Percentiles rank a stretch among this genome's conserved stretches.
These are phyloP conservation scores for Griposia aprilina DNA, from an alignment of 2,888 invertebrate genomes.

Conservation along the genomic window DNA sequence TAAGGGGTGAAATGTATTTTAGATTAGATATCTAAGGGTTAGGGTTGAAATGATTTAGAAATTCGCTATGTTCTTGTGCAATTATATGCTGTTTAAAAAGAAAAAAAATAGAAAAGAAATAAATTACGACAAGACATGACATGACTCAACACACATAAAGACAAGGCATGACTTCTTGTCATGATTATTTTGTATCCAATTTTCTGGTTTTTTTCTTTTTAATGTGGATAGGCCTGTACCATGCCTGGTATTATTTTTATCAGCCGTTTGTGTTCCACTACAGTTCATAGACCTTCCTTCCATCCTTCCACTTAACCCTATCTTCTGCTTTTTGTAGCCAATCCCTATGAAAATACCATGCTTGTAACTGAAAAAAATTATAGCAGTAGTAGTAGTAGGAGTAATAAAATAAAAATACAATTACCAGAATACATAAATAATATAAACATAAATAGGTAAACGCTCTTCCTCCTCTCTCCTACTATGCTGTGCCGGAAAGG, in stretches of 20 bases:
- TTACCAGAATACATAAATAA: too few species aligned
- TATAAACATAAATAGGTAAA: too few species aligned
- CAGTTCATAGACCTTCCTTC: not conserved
- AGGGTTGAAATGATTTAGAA: not conserved
- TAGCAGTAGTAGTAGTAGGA: too few species aligned
- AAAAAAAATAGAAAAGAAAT: too few species aligned
- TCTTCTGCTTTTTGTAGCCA: not conserved
- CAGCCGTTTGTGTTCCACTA: too few species aligned
- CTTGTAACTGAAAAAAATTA: not conserved
- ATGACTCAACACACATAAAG: too few species aligned
- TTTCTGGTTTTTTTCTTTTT: not conserved
- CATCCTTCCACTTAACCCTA: not conserved
- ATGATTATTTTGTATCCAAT: too few species aligned
- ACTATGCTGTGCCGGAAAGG: too few species aligned
- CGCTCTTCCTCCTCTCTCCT: too few species aligned
- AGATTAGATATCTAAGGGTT: conserved; percentile 1
- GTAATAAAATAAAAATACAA: too few species aligned
- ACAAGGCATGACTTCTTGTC: not conserved
- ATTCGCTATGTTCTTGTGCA: not conserved
- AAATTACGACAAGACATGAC: too few species aligned
- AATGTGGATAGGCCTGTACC: not conserved
- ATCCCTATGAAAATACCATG: not conserved
- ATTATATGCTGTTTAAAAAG: too few species aligned
- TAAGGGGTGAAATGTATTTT: conserved; percentile 25
- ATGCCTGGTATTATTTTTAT: not conserved